phyloP scores from a whole-genome alignment of 2,113 vertebrate species.

The Apodemus sylvaticus region DNA sequence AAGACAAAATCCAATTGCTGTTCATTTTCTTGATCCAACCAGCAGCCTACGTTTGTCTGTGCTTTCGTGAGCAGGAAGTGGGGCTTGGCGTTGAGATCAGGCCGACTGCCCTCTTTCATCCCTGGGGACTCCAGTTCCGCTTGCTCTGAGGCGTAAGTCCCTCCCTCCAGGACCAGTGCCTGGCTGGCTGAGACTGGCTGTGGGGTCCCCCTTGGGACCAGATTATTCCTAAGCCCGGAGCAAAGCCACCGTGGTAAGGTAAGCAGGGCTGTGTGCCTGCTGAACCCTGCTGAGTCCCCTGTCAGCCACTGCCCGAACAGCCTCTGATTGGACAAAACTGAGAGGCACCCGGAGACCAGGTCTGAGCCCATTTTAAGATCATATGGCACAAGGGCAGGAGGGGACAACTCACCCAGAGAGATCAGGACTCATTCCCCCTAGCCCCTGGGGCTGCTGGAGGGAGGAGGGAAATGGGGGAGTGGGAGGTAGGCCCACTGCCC shows the following conservation, averaged over 20 bases:
- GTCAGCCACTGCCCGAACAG: background rate
- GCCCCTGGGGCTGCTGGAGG: background rate
- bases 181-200: background rate
- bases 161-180: rapidly evolving
- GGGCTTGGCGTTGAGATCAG: background rate
- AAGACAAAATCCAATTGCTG: constrained; percentile 69
- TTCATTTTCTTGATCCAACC: constrained; percentile 60
- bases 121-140: background rate
- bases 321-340: background rate
- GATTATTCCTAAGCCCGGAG: background rate
- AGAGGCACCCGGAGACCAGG: background rate
- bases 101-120: background rate
- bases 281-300: background rate
- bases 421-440: background rate
- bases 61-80: background rate
- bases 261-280: rapidly evolving
- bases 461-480: too few relatives aligned
- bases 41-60: background rate
- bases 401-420: background rate
- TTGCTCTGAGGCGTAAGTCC: background rate
- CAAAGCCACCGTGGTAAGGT: background rate
- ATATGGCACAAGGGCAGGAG: background rate
- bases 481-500: background rate
- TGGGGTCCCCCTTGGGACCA: background rate
- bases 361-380: background rate